phyloP scores from a whole-genome alignment of 2,888 invertebrate genomes.

The Steromphala cineraria region DNA sequence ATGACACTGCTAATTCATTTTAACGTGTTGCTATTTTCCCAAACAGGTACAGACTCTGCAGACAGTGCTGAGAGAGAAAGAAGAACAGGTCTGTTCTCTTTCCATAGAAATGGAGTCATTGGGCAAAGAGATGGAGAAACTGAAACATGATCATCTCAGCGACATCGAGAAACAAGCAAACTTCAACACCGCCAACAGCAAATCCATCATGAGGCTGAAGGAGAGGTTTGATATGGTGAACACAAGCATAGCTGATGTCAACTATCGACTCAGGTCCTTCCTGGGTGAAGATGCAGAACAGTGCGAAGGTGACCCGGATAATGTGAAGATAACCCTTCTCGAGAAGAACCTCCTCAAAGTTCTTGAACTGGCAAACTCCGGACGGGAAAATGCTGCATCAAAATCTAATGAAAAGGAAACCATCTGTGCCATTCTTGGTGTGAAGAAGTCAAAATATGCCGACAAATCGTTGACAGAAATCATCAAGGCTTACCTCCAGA shows the following conservation, averaged over 20 bases:
- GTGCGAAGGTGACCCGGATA: constrained; percentile 37
- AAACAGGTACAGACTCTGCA: constrained; percentile 42
- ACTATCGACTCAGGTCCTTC: constrained; percentile 43
- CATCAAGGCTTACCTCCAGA: constrained; percentile 47
- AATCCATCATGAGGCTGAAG: constrained; percentile 48
- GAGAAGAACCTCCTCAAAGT: constrained; percentile 47
- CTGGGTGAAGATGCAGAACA: constrained; percentile 30
- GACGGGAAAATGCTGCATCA: constrained; percentile 31
- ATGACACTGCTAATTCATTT: too few species aligned
- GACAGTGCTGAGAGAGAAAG: constrained; percentile 36
- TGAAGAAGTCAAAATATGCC: constrained; percentile 3
- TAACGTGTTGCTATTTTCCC: background rate
- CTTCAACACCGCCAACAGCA: constrained; percentile 59
- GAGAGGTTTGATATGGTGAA: constrained; percentile 51
- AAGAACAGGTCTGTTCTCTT: constrained; percentile 17
- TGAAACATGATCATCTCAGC: constrained; percentile 38
- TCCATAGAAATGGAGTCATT: constrained; percentile 37
- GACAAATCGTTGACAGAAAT: constrained; percentile 42
- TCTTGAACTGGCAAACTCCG: constrained; percentile 40
- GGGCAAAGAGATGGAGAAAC: constrained; percentile 36
- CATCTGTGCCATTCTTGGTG: background rate
- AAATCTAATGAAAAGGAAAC: background rate
- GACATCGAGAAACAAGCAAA: constrained; percentile 52
- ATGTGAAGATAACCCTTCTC: constrained; percentile 44
- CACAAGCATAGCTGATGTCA: constrained; percentile 43